phyloP scores from a whole-genome alignment of 2,888 invertebrate genomes.

The Dioctria linearis region DNA sequence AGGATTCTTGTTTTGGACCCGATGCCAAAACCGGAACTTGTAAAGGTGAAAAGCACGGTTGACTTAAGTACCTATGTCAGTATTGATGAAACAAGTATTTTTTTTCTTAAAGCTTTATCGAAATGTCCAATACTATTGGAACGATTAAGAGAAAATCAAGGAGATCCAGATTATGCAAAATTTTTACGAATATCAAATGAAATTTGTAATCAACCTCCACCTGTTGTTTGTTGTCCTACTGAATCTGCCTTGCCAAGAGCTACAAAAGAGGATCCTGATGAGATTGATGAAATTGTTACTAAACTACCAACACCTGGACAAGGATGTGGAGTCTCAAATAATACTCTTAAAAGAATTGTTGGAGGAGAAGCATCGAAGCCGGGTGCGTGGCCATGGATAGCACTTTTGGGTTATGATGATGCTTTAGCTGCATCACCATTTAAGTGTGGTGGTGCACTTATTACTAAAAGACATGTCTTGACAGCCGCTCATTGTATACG shows the following conservation, averaged over 20 bases:
- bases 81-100: not conserved
- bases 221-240: slow-evolving; percentile 66
- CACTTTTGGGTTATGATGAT: slow-evolving; percentile 79
- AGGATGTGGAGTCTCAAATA: slow-evolving; percentile 77
- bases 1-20: slow-evolving; percentile 64
- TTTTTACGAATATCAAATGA: slow-evolving; percentile 65
- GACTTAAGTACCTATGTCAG: not conserved
- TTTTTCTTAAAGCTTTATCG: slow-evolving; percentile 61
- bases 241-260: not conserved
- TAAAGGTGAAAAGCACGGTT: slow-evolving; percentile 1
- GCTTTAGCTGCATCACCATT: slow-evolving; percentile 68
- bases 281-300: slow-evolving; percentile 60
- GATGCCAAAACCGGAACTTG: slow-evolving; percentile 59
- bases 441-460: slow-evolving; percentile 73
- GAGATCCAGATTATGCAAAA: slow-evolving; percentile 62
- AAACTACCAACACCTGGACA: slow-evolving; percentile 68
- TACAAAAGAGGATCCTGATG: not conserved
- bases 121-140: slow-evolving; percentile 63
- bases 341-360: slow-evolving; percentile 77
- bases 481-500: slow-evolving; percentile 73
- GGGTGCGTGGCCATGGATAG: slow-evolving; percentile 87
- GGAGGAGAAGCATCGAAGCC: slow-evolving; percentile 79
- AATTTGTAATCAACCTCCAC: slow-evolving; percentile 62
- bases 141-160: slow-evolving; percentile 61
- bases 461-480: slow-evolving; percentile 77